Percentiles rank a stretch among this genome's conserved stretches.
phyloP scores from a whole-genome alignment of 2,113 vertebrate genomes.

The Malaclemys terrapin region DNA sequence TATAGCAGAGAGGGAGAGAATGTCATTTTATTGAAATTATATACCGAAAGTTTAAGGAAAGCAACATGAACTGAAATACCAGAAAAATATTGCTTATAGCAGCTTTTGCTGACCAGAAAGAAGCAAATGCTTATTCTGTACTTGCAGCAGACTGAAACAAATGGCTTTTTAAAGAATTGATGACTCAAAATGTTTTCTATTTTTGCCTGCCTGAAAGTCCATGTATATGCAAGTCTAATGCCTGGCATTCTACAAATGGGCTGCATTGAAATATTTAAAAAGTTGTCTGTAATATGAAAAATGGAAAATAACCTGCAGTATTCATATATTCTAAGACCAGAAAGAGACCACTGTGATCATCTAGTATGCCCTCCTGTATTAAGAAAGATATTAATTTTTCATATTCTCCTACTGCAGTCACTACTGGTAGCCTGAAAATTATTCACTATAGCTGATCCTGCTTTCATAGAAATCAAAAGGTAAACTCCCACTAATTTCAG shows the following conservation, averaged over 20 bases:
- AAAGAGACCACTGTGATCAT: not conserved
- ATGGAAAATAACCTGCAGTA: conserved; percentile 4
- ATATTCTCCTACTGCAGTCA: not conserved
- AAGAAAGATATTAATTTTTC: not conserved
- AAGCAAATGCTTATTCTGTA: conserved; percentile 21
- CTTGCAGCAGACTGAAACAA: conserved; percentile 44
- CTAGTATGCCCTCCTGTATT: not conserved
- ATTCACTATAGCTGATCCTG: not conserved
- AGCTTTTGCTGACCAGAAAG: conserved; percentile 42
- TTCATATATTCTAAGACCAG: not conserved
- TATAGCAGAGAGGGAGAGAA: not conserved
- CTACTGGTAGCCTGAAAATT: not conserved
- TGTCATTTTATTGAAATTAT: not conserved
- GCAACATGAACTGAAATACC: conserved; percentile 5
- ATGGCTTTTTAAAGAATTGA: conserved; percentile 39
- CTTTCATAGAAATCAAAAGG: not conserved
- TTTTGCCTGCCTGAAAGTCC: not conserved
- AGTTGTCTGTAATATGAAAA: not conserved
- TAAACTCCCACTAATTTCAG: not conserved
- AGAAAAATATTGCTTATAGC: conserved; percentile 22
- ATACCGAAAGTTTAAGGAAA: not conserved
- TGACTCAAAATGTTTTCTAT: conserved; percentile 42
- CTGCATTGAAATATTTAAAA: not conserved
- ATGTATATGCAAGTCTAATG: not conserved
- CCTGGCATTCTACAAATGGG: not conserved